Evolutionary conservation across 2,113 vertebrate species (phyloP).

Genomic region (Anarhynchus alexandrinus): DNA sequence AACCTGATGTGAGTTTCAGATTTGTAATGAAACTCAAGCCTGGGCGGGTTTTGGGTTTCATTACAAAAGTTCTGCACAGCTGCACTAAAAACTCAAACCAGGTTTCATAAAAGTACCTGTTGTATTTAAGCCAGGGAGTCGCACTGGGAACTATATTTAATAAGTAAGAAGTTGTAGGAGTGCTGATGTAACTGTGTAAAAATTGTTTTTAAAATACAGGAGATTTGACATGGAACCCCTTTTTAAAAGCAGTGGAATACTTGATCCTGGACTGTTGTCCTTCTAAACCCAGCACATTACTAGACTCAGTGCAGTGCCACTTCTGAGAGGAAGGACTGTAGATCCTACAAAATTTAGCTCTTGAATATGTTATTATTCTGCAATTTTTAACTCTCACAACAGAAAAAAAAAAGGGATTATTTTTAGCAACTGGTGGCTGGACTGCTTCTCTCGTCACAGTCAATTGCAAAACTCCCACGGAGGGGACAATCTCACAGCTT

Average conservation of each 20-base stretch:
- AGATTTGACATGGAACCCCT: slow-evolving; percentile 25
- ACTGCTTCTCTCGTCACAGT: not conserved
- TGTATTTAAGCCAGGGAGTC: slow-evolving; percentile 43
- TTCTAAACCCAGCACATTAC: not conserved
- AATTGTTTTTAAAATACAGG: slow-evolving; percentile 37
- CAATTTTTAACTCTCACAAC: not conserved
- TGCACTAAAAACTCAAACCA: slow-evolving; percentile 62
- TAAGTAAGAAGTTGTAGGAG: slow-evolving; percentile 57
- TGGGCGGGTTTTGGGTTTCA: slow-evolving; percentile 54
- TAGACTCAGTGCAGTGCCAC: not conserved
- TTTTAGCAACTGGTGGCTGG: not conserved
- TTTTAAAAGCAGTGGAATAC: slow-evolving; percentile 11
- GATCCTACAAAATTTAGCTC: not conserved
- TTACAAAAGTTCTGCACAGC: slow-evolving; percentile 52
- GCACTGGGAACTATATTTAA: slow-evolving; percentile 55
- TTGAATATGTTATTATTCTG: not conserved
- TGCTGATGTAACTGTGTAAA: slow-evolving; percentile 60
- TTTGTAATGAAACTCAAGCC: slow-evolving; percentile 59
- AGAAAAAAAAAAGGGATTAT: too few species aligned
- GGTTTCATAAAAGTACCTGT: slow-evolving; percentile 64
- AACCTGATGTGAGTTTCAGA: slow-evolving; percentile 50
- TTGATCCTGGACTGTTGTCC: not conserved
- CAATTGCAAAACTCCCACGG: not conserved
- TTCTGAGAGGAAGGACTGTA: not conserved
- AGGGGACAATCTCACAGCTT: not conserved